Conservation (phyloP, 2,113 vertebrate species). For the Tringa solitaria region DNA sequence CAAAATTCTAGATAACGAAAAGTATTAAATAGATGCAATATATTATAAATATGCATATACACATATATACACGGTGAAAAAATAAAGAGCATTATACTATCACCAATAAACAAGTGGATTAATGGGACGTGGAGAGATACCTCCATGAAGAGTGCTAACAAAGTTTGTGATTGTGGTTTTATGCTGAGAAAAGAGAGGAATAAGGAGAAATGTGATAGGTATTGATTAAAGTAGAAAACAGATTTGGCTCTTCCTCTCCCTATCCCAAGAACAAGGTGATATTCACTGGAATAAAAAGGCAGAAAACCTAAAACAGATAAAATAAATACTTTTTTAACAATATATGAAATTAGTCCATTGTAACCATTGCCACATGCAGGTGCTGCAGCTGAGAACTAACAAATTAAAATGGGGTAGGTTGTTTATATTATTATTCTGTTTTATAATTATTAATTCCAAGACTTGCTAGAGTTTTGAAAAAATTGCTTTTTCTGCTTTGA, state of each 20-base stretch:
- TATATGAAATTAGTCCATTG: rapidly evolving
- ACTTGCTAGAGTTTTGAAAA: background rate
- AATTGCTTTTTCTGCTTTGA: background rate
- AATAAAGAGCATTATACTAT: background rate
- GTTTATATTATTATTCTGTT: background rate
- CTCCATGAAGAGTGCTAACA: background rate
- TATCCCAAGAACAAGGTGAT: background rate
- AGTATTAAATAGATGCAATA: background rate
- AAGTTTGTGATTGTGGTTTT: background rate
- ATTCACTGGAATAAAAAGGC: background rate
- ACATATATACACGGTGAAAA: background rate
- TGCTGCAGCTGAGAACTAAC: background rate
- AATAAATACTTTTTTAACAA: background rate
- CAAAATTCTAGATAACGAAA: background rate
- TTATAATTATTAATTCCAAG: background rate
- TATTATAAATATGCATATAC: background rate
- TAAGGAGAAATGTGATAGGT: background rate
- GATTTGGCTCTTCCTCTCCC: background rate
- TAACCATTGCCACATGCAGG: background rate
- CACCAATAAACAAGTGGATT: background rate
- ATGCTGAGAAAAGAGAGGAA: background rate
- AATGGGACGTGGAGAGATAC: background rate
- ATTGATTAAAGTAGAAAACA: background rate
- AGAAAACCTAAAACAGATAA: background rate
- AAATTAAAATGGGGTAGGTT: background rate